phyloP scores from a whole-genome alignment of 2,888 invertebrate genomes.

The Trichopoda pennipes region DNA sequence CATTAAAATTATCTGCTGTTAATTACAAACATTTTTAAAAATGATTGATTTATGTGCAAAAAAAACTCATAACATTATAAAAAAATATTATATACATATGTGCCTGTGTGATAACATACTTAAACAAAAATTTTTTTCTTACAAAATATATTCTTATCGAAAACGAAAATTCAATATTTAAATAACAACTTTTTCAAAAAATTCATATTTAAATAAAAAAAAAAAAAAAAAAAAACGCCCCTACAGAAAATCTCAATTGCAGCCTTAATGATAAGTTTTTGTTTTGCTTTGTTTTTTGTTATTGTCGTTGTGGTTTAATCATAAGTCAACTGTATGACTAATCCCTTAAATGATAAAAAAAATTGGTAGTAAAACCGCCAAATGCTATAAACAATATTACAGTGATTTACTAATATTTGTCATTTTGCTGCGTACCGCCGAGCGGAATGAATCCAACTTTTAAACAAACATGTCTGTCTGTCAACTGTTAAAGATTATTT shows the following conservation, averaged over 20 bases:
- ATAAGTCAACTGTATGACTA: conserved; percentile 44
- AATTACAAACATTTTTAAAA: conserved; percentile 38
- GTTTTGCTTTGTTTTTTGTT: neutral
- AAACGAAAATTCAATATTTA: conserved; percentile 50
- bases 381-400: conserved; percentile 26
- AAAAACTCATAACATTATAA: conserved; percentile 46
- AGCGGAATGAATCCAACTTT: neutral
- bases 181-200: conserved; percentile 24
- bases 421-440: conserved; percentile 31
- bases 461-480: neutral
- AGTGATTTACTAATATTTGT: conserved; percentile 52
- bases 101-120: neutral
- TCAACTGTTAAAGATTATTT: conserved; percentile 37
- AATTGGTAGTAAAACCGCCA: conserved; percentile 38
- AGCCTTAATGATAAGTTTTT: conserved; percentile 22
- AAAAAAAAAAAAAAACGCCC: no score
- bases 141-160: conserved; percentile 38
- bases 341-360: conserved; percentile 49
- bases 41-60: conserved; percentile 64
- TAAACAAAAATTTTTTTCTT: no score
- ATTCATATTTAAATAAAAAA: no score
- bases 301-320: conserved; percentile 26
- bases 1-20: conserved; percentile 61
- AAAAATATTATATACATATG: neutral
- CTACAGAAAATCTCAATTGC: conserved; percentile 14